A percentile compares a stretch with the other conserved stretches of the same genome.
Conservation (phyloP, 2,113 vertebrate genomes). For the Calypte anna region DNA sequence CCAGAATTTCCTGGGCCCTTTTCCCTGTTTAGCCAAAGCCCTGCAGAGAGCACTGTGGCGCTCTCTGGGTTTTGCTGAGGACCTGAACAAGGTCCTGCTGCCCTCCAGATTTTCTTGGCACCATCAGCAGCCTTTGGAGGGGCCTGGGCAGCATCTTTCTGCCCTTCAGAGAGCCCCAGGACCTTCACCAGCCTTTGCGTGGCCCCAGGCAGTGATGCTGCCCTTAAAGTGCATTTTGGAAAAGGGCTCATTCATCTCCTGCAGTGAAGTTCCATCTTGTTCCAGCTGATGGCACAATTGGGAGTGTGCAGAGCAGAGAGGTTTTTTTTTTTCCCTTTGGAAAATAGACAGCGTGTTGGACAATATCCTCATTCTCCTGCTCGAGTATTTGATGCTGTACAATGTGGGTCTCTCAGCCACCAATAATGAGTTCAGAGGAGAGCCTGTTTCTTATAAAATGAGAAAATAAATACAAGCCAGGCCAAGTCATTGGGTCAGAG, state of each 20-base stretch:
- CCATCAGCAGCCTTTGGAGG: background rate
- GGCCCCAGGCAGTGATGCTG: fast-evolving
- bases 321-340: background rate
- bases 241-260: fast-evolving
- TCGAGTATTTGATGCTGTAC: background rate
- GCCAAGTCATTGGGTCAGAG: slow-evolving; percentile 17
- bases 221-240: background rate
- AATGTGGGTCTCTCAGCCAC: background rate
- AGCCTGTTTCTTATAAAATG: slow-evolving; percentile 42
- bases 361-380: background rate
- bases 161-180: background rate
- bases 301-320: background rate
- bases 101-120: background rate
- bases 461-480: slow-evolving; percentile 18
- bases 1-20: background rate
- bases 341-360: background rate
- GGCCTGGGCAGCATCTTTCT: background rate
- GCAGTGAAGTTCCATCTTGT: background rate
- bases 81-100: background rate
- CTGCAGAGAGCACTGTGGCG: background rate
- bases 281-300: slow-evolving; percentile 31
- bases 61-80: background rate
- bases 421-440: background rate
- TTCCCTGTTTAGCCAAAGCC: background rate
- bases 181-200: fast-evolving